Evolutionary conservation across 2,888 invertebrate genomes (phyloP).

Genomic region (Tachina grossa): DNA sequence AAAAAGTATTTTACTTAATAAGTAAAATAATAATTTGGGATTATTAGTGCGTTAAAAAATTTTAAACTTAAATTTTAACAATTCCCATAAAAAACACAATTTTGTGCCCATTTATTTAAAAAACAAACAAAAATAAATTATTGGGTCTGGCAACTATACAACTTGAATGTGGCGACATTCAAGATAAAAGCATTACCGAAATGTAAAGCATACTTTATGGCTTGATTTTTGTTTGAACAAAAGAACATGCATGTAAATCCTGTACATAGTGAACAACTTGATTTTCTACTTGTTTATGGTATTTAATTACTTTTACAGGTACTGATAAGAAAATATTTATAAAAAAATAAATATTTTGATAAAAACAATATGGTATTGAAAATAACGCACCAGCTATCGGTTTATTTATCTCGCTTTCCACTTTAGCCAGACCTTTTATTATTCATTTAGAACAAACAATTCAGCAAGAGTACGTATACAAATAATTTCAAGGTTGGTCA

Average conservation of each 20-base stretch:
- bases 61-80: too few species aligned
- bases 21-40: too few species aligned
- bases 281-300: neutral
- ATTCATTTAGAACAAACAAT: neutral
- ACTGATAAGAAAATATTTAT: neutral
- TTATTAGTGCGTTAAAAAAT: too few species aligned
- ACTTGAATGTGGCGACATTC: neutral
- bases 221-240: neutral
- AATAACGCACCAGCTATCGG: neutral
- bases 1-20: too few species aligned
- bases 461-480: neutral
- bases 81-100: too few species aligned
- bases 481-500: neutral
- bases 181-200: neutral
- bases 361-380: neutral
- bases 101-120: too few species aligned
- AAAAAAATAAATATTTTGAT: neutral
- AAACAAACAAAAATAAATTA: too few species aligned
- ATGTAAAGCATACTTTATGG: conserved; percentile 41
- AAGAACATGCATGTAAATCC: neutral
- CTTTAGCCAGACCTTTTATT: conserved; percentile 1
- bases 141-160: neutral
- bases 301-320: neutral
- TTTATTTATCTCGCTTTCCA: neutral
- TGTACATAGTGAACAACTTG: neutral